Evolutionary conservation across 2,797 vertebrate species (phyloP), one percentile per base, ranked within the genome.

Genomic region (Rhodeus uyekii): DNA sequence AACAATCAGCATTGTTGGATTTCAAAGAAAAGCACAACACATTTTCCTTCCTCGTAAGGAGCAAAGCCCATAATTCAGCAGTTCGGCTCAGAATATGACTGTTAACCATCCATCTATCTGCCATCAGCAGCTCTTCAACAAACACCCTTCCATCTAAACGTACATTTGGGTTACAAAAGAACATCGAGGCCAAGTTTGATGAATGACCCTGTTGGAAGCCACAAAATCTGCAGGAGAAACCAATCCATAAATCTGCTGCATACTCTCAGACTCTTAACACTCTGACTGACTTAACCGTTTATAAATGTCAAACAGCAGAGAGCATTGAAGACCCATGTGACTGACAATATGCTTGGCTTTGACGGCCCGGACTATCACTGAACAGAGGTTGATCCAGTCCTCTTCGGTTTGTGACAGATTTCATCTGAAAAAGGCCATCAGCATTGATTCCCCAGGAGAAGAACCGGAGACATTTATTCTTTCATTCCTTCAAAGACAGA

Each of bases 401-500:
- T 85, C 87, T 78, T 6, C 79, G 8, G 78, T 91, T 91, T 86
- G 86, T 92, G 92, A 90, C 87, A 73, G 87, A 91, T 91, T 93
- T 92, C n/a, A n/a, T n/a, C 92, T 92, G 90, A 58, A 39, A 39
- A 64, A 27, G 36, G 16, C 91, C n/a, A n/a, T n/a, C n/a, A n/a
- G n/a, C n/a, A n/a, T n/a, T 82, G 91, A 91, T 92, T 90, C 89
- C 88, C 89, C 14, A 82, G 86, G 85, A 19, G 87, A 19, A 89
- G 84, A 88, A 90, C 89, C 78, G 76, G 85, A 86, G 90, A 46
- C 2, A 16, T 12, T 19, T 88, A 89, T 90, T 89, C 61, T 44
- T 86, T 88, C 89, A 90, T 93, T 93, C 92, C 92, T 93, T 93
- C 90, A 90, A 88, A 69, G 89, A 88, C 89, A 90, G 89, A 89